A percentile compares a stretch with the other conserved stretches of the same genome.
These are phyloP conservation scores for Rhadina sibilatrix DNA, from an alignment of 2,113 vertebrate genomes.

Conservation along the genomic window DNA sequence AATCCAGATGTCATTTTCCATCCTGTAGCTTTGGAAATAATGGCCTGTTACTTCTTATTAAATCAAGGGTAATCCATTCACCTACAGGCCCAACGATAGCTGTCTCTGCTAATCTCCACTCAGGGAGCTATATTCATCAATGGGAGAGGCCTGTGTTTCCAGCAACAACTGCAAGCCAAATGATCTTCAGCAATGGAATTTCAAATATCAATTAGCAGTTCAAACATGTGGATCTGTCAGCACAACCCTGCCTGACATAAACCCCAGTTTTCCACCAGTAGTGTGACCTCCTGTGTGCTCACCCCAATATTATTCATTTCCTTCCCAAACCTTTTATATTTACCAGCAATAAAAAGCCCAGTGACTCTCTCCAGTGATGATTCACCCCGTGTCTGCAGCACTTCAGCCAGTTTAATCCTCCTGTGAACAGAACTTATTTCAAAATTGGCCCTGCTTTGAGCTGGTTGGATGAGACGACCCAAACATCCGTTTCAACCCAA, in stretches of 20 bases:
- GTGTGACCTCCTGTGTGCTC: neutral
- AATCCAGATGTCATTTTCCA: slow-evolving; percentile 64
- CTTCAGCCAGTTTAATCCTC: neutral
- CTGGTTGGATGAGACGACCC: neutral
- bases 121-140: slow-evolving; percentile 22
- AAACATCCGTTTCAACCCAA: neutral
- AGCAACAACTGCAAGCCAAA: slow-evolving; percentile 7
- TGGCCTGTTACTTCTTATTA: slow-evolving; percentile 63
- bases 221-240: neutral
- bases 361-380: neutral
- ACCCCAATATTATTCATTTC: neutral
- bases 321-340: neutral
- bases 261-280: neutral
- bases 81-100: slow-evolving; percentile 38
- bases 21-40: slow-evolving; percentile 63
- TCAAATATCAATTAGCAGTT: slow-evolving; percentile 5
- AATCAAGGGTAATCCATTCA: slow-evolving; percentile 63
- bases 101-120: slow-evolving; percentile 46
- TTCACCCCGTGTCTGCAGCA: neutral
- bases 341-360: neutral
- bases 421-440: neutral
- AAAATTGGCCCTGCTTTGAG: neutral
- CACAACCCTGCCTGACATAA: neutral
- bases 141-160: neutral
- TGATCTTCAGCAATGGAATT: neutral